Evolutionary conservation across 2,113 vertebrate genomes (phyloP), one percentile per base, ranked within the genome.

Genomic region (Crotalus viridis): DNA sequence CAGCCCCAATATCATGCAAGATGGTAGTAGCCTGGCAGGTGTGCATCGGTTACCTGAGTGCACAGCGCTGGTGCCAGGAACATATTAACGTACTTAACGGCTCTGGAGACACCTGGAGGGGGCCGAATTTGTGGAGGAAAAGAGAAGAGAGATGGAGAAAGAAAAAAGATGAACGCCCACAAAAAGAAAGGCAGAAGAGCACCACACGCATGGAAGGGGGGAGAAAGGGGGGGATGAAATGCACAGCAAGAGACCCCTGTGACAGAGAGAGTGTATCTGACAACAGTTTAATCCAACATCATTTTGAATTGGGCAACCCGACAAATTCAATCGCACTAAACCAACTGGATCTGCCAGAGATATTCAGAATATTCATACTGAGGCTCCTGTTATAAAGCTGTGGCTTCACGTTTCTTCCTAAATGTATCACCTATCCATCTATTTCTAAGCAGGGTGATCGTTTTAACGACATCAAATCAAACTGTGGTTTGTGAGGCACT

Each of bases 71-170:
- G 98, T 89, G 97, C 99, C 98, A 99, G 99, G 98, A 99, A 99
- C 97, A 99, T 98, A 95, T 99, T 99, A 97, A 99, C 95, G 98
- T 99, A 99, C 97, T 99, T 99, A 98, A 99, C 98, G 91, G 99
- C 99, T 98, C 99, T 98, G 98, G 99, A 99, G 97, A 99, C 99
- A 97, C 99, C 99, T 99, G 97, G 97, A 97, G 97, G 97, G 96
- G 95, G 97, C 89, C 1, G 96, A 95, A 96, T 2, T 56, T 93
- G 95, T 90, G 94, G 94, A 94, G 92, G 95, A 81, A 96, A 55
- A 86, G 39, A 85, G 43, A 61, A 39, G 87, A 85, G 61, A 39
- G 92, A 95, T 48, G 94, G 92, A 95, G 55, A 9, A 61, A 87
- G 85, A 15, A 43, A 43, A 93, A n/a, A 90, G 46, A 87, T 81